Evolutionary conservation across 2,113 vertebrate genomes (phyloP).

Genomic region (Eolophus roseicapilla): DNA sequence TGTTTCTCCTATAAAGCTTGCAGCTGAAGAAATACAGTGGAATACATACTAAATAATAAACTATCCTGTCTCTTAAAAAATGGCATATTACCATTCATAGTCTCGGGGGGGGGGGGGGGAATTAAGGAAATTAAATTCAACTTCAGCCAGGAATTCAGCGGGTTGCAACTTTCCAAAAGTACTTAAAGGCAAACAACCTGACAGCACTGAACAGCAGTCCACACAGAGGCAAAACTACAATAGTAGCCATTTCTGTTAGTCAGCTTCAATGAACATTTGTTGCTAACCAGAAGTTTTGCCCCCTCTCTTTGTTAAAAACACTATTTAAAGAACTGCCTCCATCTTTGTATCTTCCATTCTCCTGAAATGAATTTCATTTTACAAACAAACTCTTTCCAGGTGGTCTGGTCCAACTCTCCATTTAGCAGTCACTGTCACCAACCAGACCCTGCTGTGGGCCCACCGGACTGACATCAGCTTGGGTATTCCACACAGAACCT

Average conservation of each 20-base stretch:
- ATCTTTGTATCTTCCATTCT: background rate
- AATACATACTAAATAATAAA: background rate
- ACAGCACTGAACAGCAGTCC: background rate
- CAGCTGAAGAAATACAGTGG: background rate
- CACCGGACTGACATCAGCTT: fast-evolving
- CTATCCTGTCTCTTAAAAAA: background rate
- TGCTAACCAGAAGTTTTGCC: background rate
- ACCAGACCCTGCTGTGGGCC: fast-evolving
- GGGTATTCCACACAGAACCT: background rate
- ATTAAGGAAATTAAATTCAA: background rate
- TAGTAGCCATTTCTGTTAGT: background rate
- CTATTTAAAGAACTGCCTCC: background rate
- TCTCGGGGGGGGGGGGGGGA: background rate
- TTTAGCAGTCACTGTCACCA: background rate
- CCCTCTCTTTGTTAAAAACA: background rate
- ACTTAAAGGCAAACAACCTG: background rate
- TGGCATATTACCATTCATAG: background rate
- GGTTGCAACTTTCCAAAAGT: background rate
- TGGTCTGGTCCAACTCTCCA: background rate
- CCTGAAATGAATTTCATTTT: background rate
- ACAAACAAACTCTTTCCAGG: background rate
- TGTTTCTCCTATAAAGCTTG: background rate
- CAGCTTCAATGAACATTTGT: background rate
- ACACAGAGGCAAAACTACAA: background rate
- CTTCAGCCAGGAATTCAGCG: background rate